These are phyloP conservation scores for Anser brachyrhynchus DNA, from an alignment of 2,113 vertebrate genomes.

Conservation along the genomic window DNA sequence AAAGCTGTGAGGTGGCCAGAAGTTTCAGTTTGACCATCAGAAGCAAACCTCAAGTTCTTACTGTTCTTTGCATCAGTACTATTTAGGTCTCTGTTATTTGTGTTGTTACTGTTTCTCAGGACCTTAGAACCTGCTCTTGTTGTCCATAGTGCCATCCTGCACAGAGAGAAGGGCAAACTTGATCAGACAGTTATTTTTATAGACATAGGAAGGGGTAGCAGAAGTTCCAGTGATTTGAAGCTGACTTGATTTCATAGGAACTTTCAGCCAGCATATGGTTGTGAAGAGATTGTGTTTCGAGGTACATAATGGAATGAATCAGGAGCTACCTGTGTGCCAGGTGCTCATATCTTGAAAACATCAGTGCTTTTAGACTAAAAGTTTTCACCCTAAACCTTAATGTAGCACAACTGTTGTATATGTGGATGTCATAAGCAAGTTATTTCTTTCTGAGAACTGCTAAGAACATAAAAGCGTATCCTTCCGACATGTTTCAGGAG, in stretches of 20 bases:
- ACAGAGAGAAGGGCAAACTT: neutral
- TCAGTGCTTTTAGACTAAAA: neutral
- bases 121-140: neutral
- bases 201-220: neutral
- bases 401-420: neutral
- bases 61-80: neutral
- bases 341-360: neutral
- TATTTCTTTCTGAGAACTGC: neutral
- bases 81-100: neutral
- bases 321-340: too few species aligned
- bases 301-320: neutral
- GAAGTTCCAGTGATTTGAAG: neutral
- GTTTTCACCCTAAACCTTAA: neutral
- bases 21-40: neutral
- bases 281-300: neutral
- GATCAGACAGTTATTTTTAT: neutral
- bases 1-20: neutral
- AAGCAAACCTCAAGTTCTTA: neutral
- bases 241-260: neutral
- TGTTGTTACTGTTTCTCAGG: neutral
- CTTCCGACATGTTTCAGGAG: neutral
- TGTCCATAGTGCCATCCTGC: neutral
- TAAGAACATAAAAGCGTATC: neutral
- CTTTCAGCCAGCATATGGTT: neutral
- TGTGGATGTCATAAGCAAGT: neutral